phyloP scores from a whole-genome alignment of 2,888 invertebrate genomes.

The Drosophila acutilabella region DNA sequence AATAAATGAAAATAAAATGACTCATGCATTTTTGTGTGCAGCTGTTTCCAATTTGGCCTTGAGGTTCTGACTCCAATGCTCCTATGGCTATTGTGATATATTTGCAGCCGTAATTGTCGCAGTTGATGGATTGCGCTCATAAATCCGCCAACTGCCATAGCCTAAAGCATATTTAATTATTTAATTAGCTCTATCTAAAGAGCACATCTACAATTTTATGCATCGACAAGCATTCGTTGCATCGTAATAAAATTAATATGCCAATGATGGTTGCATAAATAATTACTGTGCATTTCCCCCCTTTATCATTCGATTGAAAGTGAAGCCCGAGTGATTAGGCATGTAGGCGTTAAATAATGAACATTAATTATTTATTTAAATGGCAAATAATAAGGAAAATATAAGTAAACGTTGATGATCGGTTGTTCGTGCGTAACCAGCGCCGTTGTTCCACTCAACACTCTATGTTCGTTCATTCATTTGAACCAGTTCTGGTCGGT shows the following conservation, averaged over 20 bases:
- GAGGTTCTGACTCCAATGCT: slow-evolving; percentile 3
- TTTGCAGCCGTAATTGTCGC: slow-evolving; percentile 64
- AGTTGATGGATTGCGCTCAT: slow-evolving; percentile 67
- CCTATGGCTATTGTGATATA: slow-evolving; percentile 42
- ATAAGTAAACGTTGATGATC: too few relatives aligned
- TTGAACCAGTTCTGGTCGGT: too few relatives aligned
- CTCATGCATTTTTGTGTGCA: slow-evolving; percentile 24
- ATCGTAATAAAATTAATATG: slow-evolving; percentile 74
- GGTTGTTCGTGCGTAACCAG: too few relatives aligned
- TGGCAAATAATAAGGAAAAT: too few relatives aligned
- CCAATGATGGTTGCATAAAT: slow-evolving; percentile 39
- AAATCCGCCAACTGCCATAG: slow-evolving; percentile 61
- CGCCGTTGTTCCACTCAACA: too few relatives aligned
- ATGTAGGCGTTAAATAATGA: too few relatives aligned
- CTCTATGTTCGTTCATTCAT: too few relatives aligned
- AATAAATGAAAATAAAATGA: slow-evolving; percentile 24
- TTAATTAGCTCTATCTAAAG: slow-evolving; percentile 81
- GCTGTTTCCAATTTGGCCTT: slow-evolving; percentile 36
- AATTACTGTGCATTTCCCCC: slow-evolving; percentile 29
- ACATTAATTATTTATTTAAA: too few relatives aligned
- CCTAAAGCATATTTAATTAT: slow-evolving; percentile 80
- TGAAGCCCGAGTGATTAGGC: too few relatives aligned
- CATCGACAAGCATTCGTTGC: slow-evolving; percentile 70
- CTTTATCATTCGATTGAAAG: slow-evolving; percentile 7
- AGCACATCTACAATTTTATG: slow-evolving; percentile 79